Base-by-base conservation (phyloP, 2,797 vertebrate genomes). In the Hydrocynus forskahlii region DNA sequence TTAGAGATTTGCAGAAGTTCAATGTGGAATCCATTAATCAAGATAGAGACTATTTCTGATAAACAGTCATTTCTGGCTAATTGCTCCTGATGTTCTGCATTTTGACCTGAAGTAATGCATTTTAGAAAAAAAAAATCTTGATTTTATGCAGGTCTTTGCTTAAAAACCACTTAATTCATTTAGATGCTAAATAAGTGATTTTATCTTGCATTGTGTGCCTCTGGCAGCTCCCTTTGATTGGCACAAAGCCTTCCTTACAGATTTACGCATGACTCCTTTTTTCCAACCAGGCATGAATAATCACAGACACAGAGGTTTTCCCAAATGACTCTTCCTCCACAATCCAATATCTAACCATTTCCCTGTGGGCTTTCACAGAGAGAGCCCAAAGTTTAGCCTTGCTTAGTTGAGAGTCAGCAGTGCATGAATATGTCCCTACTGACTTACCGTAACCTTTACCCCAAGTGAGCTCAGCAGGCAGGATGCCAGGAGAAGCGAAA, bases 381-480 rank as follows among this genome's bases (percentile, higher is more conserved):
- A 45, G 16, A 69, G 29, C 38, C 48, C 17, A 52, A 38, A 64
- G 19, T 72, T 72, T 52, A 54, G 69, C 25, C 45, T 52, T 64
- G 60, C 48, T 54, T n/a, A 48, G 59, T 25, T 73, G 57, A 79
- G 25, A 19, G 43, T 72, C 60, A 63, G 43, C 23, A n/a, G 14
- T 35, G 40, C 13, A 8, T 64, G 29, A 71, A 81, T 23, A 48
- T 23, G 19, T 55, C 19, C 68, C 21, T 35, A 59, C 6, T 69
- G 57, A 84, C 78, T 83, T 70, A 86, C 79, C 68, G 5, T 62
- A 62, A 88, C 79, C 54, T 35, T 80, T 73, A 86, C 62, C 73
- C 63, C 70, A 45, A 73, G 40, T 40, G 82, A 81, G 50, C n/a
- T 78, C 62, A 87, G 38, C 8, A 80, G 23, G 52, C 80, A 70